A percentile compares a stretch with the other conserved stretches of the same genome.
Evolutionary conservation across 1,140 invertebrate species (phyloP).

Genomic region (Aradophagus sp.): DNA sequence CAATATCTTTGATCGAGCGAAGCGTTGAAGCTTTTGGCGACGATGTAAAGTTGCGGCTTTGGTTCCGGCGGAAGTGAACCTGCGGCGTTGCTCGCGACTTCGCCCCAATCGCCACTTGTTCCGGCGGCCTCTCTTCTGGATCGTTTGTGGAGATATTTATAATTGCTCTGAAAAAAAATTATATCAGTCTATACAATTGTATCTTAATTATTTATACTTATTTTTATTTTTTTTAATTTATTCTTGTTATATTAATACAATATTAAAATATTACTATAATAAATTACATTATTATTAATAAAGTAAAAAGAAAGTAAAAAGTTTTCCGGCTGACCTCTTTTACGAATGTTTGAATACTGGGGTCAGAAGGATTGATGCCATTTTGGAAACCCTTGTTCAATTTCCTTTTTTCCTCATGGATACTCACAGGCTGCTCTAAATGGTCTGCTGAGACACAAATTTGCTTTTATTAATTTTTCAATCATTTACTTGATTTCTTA

Average conservation of each 20-base stretch:
- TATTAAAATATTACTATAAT: too few species aligned
- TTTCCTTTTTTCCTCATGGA: constrained; percentile 70
- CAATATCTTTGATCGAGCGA: constrained; percentile 71
- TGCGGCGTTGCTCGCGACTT: constrained; percentile 70
- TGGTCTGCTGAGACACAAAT: constrained; percentile 64
- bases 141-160: constrained; percentile 69
- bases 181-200: too few species aligned
- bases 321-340: too few species aligned
- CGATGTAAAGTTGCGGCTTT: constrained; percentile 65
- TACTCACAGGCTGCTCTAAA: constrained; percentile 68
- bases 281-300: too few species aligned
- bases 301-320: too few species aligned
- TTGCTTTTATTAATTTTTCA: constrained; percentile 1
- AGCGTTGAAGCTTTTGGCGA: constrained; percentile 67
- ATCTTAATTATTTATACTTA: too few species aligned
- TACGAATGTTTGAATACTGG: constrained; percentile 68
- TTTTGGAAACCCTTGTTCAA: constrained; percentile 69
- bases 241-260: too few species aligned
- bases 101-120: constrained; percentile 66
- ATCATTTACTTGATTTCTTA: too few species aligned
- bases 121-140: constrained; percentile 62
- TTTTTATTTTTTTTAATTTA: too few species aligned
- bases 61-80: constrained; percentile 69
- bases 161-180: constrained; percentile 54
- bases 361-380: constrained; percentile 71